Evolutionary conservation across 2,888 invertebrate genomes (phyloP).

Genomic region (Tenthredo livida): DNA sequence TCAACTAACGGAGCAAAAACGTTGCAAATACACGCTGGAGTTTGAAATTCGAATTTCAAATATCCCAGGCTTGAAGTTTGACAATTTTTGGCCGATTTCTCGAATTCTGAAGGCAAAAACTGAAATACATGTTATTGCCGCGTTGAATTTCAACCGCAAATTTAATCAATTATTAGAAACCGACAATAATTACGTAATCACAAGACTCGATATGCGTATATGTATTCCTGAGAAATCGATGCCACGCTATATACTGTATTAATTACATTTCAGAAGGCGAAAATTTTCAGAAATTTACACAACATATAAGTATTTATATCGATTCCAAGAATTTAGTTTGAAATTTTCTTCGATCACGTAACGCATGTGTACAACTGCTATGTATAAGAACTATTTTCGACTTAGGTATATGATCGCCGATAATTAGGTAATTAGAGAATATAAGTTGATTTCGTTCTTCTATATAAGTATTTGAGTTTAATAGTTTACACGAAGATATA

Average conservation of each 20-base stretch:
- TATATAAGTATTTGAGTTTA: no score
- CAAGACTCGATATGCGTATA: not conserved
- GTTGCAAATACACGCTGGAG: not conserved
- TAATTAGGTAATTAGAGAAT: not conserved
- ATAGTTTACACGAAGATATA: not conserved
- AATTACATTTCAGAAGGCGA: not conserved
- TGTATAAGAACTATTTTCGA: not conserved
- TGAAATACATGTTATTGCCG: not conserved
- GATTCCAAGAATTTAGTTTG: not conserved
- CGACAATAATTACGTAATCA: not conserved
- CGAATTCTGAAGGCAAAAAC: not conserved
- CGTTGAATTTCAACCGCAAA: not conserved
- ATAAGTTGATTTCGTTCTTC: not conserved
- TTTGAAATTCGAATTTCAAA: not conserved
- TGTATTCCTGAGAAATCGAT: not conserved
- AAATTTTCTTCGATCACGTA: not conserved
- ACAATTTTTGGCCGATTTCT: not conserved
- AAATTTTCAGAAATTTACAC: not conserved
- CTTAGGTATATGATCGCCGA: not conserved
- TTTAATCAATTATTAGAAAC: not conserved
- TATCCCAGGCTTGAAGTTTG: not conserved
- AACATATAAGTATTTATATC: not conserved
- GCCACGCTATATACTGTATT: not conserved
- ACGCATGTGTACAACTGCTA: not conserved
- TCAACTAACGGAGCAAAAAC: not conserved